Evolutionary conservation across 2,888 invertebrate genomes (phyloP).

Genomic region (Rhagium mordax): DNA sequence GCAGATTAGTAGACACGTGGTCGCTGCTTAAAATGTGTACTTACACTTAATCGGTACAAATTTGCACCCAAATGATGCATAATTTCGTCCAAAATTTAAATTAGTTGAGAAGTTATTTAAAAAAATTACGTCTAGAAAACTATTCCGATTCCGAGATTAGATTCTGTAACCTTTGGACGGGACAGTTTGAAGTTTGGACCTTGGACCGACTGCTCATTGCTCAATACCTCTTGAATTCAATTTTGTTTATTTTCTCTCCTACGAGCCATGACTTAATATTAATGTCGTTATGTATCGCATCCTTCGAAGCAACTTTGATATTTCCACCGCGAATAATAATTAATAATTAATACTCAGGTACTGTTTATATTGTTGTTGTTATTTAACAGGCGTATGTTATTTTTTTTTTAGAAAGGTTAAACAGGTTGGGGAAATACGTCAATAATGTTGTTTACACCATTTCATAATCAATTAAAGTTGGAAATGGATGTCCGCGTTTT

Average conservation of each 20-base stretch:
- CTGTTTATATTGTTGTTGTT: not conserved
- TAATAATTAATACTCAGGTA: not conserved
- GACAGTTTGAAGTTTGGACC: slow-evolving; percentile 27
- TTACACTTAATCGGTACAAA: not conserved
- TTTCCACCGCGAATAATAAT: not conserved
- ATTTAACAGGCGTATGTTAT: not conserved
- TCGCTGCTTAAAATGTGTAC: not conserved
- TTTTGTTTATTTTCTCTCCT: slow-evolving; percentile 22
- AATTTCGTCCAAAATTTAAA: too few species aligned
- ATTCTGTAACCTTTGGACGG: slow-evolving; percentile 22
- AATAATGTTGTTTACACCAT: not conserved
- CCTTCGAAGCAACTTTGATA: not conserved
- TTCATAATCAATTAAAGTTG: not conserved
- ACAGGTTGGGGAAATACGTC: not conserved
- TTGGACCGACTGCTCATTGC: slow-evolving; percentile 13
- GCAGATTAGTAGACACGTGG: not conserved
- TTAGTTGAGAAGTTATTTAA: not conserved
- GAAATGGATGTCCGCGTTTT: not conserved
- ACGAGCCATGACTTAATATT: not conserved
- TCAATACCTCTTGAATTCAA: slow-evolving; percentile 14
- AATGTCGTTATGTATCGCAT: not conserved
- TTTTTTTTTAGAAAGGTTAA: not conserved
- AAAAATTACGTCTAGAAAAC: not conserved
- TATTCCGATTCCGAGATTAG: not conserved
- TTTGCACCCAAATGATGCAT: not conserved